Percentiles rank a stretch among this genome's conserved stretches.
phyloP scores from a whole-genome alignment of 1,140 invertebrate genomes.

The Delia radicum region DNA sequence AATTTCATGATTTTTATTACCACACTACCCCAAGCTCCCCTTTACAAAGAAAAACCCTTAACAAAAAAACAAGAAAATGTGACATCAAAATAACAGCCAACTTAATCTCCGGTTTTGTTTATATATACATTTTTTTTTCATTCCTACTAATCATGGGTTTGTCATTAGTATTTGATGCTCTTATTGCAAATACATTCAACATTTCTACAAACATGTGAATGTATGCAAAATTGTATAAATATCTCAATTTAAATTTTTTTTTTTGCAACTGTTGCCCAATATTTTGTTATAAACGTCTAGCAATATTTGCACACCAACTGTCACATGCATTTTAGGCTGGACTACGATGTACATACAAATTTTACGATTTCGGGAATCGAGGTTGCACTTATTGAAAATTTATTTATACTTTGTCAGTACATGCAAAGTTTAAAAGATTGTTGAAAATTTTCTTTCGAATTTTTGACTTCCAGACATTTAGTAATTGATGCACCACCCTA shows the following conservation, averaged over 20 bases:
- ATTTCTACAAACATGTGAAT: not conserved
- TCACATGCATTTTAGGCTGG: too few relatives aligned
- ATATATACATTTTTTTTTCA: not conserved
- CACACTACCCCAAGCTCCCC: not conserved
- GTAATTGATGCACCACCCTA: too few relatives aligned
- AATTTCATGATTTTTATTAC: too few relatives aligned
- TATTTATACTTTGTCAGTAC: too few relatives aligned
- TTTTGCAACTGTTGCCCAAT: not conserved
- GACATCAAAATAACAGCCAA: constrained; percentile 16
- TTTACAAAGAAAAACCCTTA: not conserved
- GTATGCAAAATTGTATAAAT: not conserved
- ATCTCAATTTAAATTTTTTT: not conserved
- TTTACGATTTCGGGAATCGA: too few relatives aligned
- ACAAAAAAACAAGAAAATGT: not conserved
- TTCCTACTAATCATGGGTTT: constrained; percentile 22
- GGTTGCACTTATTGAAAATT: too few relatives aligned
- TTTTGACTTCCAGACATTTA: not conserved
- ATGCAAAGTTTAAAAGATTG: not conserved
- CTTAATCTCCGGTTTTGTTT: constrained; percentile 28
- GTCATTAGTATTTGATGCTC: constrained; percentile 8
- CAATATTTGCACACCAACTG: not conserved
- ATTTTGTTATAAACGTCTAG: not conserved
- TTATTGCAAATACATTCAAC: not conserved
- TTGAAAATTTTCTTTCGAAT: too few relatives aligned
- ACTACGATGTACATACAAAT: too few relatives aligned